Conservation (phyloP, 2,888 invertebrate species). For the Torymus auratus region DNA sequence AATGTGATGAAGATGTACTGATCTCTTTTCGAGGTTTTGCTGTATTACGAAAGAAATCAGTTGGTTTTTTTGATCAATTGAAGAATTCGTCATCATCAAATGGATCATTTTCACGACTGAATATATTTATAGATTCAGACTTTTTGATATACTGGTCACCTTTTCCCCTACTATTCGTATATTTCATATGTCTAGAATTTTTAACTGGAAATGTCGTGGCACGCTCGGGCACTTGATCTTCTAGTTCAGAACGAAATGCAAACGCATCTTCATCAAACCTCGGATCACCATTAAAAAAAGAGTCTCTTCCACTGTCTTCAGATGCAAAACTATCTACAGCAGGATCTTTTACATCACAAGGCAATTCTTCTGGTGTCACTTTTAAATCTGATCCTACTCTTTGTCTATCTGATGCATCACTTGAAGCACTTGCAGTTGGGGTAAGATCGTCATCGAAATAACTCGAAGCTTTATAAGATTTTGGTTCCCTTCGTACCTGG, state of each 20-base stretch:
- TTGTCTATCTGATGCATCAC: constrained; percentile 70
- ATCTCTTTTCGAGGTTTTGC: constrained; percentile 50
- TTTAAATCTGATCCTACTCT: constrained; percentile 68
- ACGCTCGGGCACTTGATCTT: constrained; percentile 72
- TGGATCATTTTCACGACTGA: constrained; percentile 90
- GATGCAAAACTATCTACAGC: constrained; percentile 65
- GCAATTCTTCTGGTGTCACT: constrained; percentile 70
- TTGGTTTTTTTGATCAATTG: constrained; percentile 71
- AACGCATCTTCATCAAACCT: constrained; percentile 72
- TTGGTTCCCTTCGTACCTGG: constrained; percentile 63
- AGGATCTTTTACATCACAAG: constrained; percentile 64
- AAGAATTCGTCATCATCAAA: constrained; percentile 94
- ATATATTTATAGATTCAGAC: constrained; percentile 93
- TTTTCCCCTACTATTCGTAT: constrained; percentile 73
- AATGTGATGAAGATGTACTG: constrained; percentile 46
- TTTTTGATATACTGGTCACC: constrained; percentile 86
- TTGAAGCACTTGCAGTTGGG: constrained; percentile 74
- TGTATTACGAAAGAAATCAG: constrained; percentile 53
- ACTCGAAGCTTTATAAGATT: constrained; percentile 64
- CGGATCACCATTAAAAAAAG: constrained; percentile 72
- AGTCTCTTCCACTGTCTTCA: constrained; percentile 67
- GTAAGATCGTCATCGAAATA: constrained; percentile 81
- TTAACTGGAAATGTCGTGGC: constrained; percentile 66
- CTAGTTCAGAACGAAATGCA: constrained; percentile 71
- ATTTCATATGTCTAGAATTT: constrained; percentile 75